Evolutionary conservation across 2,888 invertebrate genomes (phyloP), one percentile per base, ranked within the genome.

Genomic region (Hoplodrina blanda): DNA sequence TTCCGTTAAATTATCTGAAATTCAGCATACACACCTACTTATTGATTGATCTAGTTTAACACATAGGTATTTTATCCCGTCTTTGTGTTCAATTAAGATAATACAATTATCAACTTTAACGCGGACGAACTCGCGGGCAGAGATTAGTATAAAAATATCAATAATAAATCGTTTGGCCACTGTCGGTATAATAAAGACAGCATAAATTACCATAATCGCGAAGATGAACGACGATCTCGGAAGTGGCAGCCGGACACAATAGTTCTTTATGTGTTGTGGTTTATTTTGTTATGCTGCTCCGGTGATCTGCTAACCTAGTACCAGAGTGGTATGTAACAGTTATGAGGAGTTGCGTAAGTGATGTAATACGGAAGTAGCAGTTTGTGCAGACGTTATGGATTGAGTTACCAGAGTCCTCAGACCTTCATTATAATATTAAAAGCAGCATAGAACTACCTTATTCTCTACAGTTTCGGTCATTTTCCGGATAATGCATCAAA

Each of bases 201-300:
- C 17, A 81, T 80, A 70, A 25, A 75, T 76, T 78, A 80, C 52
- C 71, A 80, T 82, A 81, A 69, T 80, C 46, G 65, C 25, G 4
- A 56, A 59, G 56, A 71, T 60, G 65, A 80, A 33, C 15, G 65
- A 60, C 15, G 54, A 17, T 41, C 19, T 65, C 79, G 74, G 73
- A 78, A 81, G 55, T 64, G 49, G 56, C 25, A n/a, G 33, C 44
- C 56, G 74, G 62, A 66, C 46, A 65, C 80, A 60, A 63, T 55
- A 41, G 44, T 44, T 61, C 13, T 64, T 60, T 56, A 52, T 60
- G 30, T 57, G 49, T 57, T 78, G 13, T n/a, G 46, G 49, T 49
- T 20, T 8, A 19, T 41, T 74, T 62, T 56, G 60, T 63, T 67
- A 53, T 41, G 41, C 10, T 19, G 11, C 56, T 55, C 17, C 17